phyloP scores from a whole-genome alignment of 2,113 vertebrate species.

The Pollachius pollachius region DNA sequence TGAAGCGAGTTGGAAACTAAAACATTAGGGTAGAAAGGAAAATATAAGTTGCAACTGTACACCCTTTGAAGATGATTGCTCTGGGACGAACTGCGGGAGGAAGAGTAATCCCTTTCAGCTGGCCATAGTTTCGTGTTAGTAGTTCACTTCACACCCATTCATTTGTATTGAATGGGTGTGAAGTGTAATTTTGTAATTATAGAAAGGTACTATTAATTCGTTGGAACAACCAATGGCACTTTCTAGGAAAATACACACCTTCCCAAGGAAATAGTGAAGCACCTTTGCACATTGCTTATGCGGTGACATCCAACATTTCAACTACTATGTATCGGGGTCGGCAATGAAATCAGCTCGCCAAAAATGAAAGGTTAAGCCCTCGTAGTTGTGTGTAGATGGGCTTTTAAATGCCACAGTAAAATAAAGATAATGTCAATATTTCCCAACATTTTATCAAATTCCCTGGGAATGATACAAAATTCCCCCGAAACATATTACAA shows the following conservation, averaged over 20 bases:
- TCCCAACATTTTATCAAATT: too few species aligned
- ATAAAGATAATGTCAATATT: too few species aligned
- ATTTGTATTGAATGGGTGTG: slow-evolving; percentile 37
- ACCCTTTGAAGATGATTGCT: slow-evolving; percentile 58
- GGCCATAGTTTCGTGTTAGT: slow-evolving; percentile 61
- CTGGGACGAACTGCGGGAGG: slow-evolving; percentile 35
- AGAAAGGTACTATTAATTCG: slow-evolving; percentile 42
- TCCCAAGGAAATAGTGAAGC: background rate
- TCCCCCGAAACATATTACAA: too few species aligned
- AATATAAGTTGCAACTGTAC: slow-evolving; percentile 58
- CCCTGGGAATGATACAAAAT: too few species aligned
- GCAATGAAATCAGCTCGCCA: too few species aligned
- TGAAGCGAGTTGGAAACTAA: slow-evolving; percentile 53
- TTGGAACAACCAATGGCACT: slow-evolving; percentile 11
- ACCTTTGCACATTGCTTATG: too few species aligned
- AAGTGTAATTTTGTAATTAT: slow-evolving; percentile 36
- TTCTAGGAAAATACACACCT: background rate
- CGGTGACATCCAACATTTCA: too few species aligned
- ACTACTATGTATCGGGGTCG: too few species aligned
- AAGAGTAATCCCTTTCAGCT: slow-evolving; percentile 76
- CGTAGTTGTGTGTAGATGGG: too few species aligned
- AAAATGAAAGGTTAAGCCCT: too few species aligned
- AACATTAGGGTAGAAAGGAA: slow-evolving; percentile 58
- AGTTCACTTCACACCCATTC: slow-evolving; percentile 39
- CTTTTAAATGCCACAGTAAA: too few species aligned